phyloP scores from a whole-genome alignment of 64 coral and sea anemone species.

The Pocillopora verrucosa region DNA sequence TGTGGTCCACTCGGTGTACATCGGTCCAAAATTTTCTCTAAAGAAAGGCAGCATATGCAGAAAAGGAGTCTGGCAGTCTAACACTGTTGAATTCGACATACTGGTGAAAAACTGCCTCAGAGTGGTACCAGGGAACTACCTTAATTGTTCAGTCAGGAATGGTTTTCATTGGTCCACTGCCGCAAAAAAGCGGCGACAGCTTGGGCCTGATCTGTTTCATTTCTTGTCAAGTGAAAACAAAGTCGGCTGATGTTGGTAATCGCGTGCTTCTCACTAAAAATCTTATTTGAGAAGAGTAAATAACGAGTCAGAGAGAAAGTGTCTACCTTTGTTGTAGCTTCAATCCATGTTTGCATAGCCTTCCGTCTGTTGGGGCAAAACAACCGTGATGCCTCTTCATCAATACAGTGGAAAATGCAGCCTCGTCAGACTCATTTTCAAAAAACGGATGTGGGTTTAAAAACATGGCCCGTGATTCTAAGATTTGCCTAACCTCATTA shows the following conservation, averaged over 20 bases:
- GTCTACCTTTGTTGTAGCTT: constrained; percentile 33
- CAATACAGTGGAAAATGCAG: constrained; percentile 36
- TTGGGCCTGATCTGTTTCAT: constrained; percentile 30
- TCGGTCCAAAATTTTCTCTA: constrained; percentile 50
- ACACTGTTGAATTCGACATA: neutral
- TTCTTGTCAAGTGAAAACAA: neutral
- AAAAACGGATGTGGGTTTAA: constrained; percentile 48
- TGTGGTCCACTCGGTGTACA: constrained; percentile 51
- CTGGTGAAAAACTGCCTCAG: constrained; percentile 21
- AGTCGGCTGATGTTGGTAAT: neutral
- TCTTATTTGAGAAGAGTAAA: too few relatives aligned
- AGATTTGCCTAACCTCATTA: constrained; percentile 17
- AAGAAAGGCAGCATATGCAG: constrained; percentile 50
- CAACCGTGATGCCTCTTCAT: neutral
- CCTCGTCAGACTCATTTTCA: constrained; percentile 33
- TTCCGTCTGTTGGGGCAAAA: constrained; percentile 61
- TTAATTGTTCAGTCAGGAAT: neutral
- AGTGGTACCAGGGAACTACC: constrained; percentile 14
- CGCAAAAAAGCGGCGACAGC: constrained; percentile 28
- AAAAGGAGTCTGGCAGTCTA: neutral
- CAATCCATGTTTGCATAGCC: constrained; percentile 53
- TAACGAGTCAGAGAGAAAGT: too few relatives aligned
- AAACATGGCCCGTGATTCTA: constrained; percentile 50
- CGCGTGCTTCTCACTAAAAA: too few relatives aligned
- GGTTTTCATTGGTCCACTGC: constrained; percentile 39